Evolutionary conservation across 2,113 vertebrate species (phyloP).

Genomic region (Symphodus melops): DNA sequence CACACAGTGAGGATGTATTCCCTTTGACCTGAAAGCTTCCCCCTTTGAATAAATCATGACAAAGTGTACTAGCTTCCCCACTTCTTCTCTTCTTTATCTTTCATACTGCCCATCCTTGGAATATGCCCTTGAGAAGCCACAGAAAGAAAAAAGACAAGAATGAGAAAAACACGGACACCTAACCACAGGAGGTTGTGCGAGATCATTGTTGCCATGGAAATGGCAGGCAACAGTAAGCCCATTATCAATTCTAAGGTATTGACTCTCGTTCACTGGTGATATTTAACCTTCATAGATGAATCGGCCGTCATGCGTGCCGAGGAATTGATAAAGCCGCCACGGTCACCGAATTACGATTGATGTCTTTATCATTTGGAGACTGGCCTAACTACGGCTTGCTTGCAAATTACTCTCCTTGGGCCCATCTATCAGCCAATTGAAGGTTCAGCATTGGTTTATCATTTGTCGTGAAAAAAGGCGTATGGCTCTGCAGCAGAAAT

Average conservation of each 20-base stretch:
- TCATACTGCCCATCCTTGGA: constrained; percentile 56
- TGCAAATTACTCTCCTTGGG: constrained; percentile 62
- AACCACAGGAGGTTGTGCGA: constrained; percentile 53
- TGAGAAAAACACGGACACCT: constrained; percentile 33
- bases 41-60: constrained; percentile 80
- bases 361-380: constrained; percentile 74
- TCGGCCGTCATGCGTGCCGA: constrained; percentile 50
- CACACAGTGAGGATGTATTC: constrained; percentile 61
- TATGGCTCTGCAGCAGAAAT: background rate
- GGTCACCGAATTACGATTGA: constrained; percentile 71
- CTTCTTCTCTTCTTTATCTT: constrained; percentile 61
- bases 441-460: constrained; percentile 35
- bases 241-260: constrained; percentile 80
- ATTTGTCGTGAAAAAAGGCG: constrained; percentile 32
- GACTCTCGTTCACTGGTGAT: constrained; percentile 78
- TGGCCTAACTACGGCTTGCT: constrained; percentile 54
- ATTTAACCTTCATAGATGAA: constrained; percentile 82
- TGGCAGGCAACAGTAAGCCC: constrained; percentile 72
- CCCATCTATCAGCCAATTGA: constrained; percentile 64
- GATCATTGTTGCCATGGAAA: constrained; percentile 82
- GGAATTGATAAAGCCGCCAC: constrained; percentile 73
- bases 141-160: constrained; percentile 39
- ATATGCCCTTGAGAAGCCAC: constrained; percentile 75
- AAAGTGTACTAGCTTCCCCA: constrained; percentile 35
- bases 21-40: constrained; percentile 70